Percentiles rank a stretch among this genome's conserved stretches.
phyloP scores from a whole-genome alignment of 2,113 vertebrate species.

The Isichthys henryi region DNA sequence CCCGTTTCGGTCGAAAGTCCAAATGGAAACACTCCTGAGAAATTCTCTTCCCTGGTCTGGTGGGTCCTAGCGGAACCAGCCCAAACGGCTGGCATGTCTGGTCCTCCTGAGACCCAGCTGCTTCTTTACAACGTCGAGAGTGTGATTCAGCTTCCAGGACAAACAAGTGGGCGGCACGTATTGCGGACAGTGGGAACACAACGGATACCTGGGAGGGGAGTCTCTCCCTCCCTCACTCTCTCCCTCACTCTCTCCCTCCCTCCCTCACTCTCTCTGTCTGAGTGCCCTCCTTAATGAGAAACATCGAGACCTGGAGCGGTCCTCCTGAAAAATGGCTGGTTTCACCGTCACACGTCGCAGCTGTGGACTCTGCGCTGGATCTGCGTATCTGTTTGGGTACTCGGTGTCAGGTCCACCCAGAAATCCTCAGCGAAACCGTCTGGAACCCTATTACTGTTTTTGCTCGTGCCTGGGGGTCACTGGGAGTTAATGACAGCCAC shows the following conservation, averaged over 20 bases:
- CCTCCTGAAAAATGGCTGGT: background rate
- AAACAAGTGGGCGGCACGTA: slow-evolving; percentile 21
- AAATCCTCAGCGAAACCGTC: slow-evolving; percentile 26
- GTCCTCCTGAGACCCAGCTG: background rate
- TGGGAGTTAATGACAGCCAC: slow-evolving; percentile 29
- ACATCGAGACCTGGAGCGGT: background rate
- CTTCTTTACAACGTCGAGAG: background rate
- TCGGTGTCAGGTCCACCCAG: slow-evolving; percentile 22
- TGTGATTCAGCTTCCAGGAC: slow-evolving; percentile 29
- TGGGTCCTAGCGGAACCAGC: background rate
- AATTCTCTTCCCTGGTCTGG: background rate
- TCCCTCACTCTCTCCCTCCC: background rate
- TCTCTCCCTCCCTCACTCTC: background rate
- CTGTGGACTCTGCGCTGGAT: background rate
- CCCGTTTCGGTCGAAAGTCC: background rate
- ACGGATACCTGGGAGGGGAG: background rate
- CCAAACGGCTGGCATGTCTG: background rate
- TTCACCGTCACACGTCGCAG: background rate
- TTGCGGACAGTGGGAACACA: background rate
- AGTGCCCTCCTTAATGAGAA: background rate
- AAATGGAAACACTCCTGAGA: background rate
- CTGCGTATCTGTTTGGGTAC: background rate
- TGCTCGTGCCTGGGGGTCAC: slow-evolving; percentile 33
- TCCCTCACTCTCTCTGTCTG: background rate
- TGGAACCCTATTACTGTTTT: slow-evolving; percentile 31